Evolutionary conservation across 1,140 invertebrate species (phyloP).

Genomic region (Nautilus pompilius): DNA sequence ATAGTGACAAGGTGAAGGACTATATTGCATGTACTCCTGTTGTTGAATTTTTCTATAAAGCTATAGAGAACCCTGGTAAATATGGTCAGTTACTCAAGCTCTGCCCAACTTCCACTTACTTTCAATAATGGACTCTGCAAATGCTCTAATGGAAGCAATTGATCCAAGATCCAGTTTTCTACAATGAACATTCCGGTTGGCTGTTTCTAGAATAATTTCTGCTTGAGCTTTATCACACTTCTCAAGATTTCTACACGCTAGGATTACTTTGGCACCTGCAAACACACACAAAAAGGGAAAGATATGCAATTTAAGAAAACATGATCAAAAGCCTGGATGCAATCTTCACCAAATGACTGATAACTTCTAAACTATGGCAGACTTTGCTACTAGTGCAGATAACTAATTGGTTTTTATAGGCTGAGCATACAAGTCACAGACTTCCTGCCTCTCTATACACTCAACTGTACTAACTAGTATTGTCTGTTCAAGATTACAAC

Average conservation of each 20-base stretch:
- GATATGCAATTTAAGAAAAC: neutral
- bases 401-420: neutral
- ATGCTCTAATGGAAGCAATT: conserved; percentile 44
- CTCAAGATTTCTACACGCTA: conserved; percentile 60
- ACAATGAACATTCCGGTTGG: conserved; percentile 59
- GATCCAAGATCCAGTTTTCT: conserved; percentile 60
- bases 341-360: no score
- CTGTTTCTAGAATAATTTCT: conserved; percentile 59
- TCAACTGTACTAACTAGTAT: no score
- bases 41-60: no score
- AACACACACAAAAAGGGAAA: conserved; percentile 9
- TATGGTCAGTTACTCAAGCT: no score
- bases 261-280: conserved; percentile 56
- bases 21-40: no score
- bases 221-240: conserved; percentile 62
- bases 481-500: no score
- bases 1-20: no score
- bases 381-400: neutral
- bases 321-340: no score
- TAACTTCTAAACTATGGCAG: no score
- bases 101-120: conserved; percentile 28
- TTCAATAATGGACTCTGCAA: conserved; percentile 53
- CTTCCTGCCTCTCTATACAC: no score
- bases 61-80: no score
- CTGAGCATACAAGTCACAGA: no score